Evolutionary conservation across 2,113 vertebrate genomes (phyloP), one percentile per base, ranked within the genome.

Genomic region (Lophura nycthemera): DNA sequence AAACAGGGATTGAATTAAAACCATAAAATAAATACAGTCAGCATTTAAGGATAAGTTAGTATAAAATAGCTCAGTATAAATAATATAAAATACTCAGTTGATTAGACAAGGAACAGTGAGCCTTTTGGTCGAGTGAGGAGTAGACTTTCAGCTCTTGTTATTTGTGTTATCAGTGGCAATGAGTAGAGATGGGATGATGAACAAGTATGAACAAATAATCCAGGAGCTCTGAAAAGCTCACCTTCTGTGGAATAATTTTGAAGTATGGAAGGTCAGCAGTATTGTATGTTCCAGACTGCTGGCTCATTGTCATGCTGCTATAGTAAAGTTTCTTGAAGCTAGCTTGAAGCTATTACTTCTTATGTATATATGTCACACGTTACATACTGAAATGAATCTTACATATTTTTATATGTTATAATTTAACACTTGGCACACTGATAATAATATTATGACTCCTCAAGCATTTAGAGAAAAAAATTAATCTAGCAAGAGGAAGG

Each of bases 91-190:
- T 61, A 48, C 27, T 16, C 0, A 0, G 7, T 32, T 73, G 66
- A 76, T 76, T n/a, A 80, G 74, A 75, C 40, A 65, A 61, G 54
- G 52, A 79, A n/a, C 63, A 52, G 25, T 0, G 0, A 0, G 3
- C 30, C 2, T 89, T 88, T 84, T 72, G 6, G 38, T 45, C 61
- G 36, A 72, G 43, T 40, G 79, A 59, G 75, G 96, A 91, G 76
- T 20, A 89, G 83, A 71, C 82, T 88, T 94, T 90, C 42, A 83
- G 5, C 85, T 83, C 67, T 48, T 48, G 40, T n/a, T 83, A 70
- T 91, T 69, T 88, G 24, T 85, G 4, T 76, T 32, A 36, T 85
- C 20, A 8, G 56, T 34, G 38, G 24, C 78, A 66, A 8, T 45
- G 67, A 61, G 22, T 63, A 88, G 88, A 83, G 75, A 74, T 56